Conservation (phyloP, 2,113 vertebrate species). For the Gambusia affinis region DNA sequence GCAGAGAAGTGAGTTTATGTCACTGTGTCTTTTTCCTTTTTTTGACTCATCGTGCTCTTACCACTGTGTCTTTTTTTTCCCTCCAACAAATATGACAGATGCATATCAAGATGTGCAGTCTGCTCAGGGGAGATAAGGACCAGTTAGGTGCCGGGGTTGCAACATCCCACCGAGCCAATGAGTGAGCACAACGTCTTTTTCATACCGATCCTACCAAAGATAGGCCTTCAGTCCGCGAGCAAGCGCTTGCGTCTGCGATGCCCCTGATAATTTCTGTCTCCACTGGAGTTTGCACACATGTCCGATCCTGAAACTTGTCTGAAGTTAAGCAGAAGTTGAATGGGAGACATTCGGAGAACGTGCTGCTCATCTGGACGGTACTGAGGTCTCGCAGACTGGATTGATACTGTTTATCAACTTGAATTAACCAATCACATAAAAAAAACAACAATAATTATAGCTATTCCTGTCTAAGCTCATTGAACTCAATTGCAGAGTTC, state of each 20-base stretch:
- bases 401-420: background rate
- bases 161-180: slow-evolving; percentile 81
- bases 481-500: background rate
- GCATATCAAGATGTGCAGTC: slow-evolving; percentile 81
- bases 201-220: slow-evolving; percentile 76
- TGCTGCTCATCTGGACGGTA: background rate
- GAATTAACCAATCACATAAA: background rate
- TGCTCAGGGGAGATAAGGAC: slow-evolving; percentile 81
- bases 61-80: slow-evolving; percentile 80
- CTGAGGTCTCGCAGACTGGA: background rate
- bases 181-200: slow-evolving; percentile 77
- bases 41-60: slow-evolving; percentile 71
- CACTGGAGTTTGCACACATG: slow-evolving; percentile 46
- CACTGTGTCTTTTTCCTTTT: slow-evolving; percentile 44
- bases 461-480: background rate
- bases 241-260: slow-evolving; percentile 57
- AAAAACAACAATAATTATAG: background rate
- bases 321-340: slow-evolving; percentile 29
- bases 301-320: slow-evolving; percentile 35
- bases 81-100: slow-evolving; percentile 84
- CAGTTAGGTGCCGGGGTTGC: slow-evolving; percentile 81
- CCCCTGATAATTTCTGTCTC: slow-evolving; percentile 76
- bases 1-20: slow-evolving; percentile 68
- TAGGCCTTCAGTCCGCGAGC: slow-evolving; percentile 62
- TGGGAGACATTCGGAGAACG: slow-evolving; percentile 12